phyloP scores from a whole-genome alignment of 2,797 vertebrate species.

The Taeniopygia guttata region DNA sequence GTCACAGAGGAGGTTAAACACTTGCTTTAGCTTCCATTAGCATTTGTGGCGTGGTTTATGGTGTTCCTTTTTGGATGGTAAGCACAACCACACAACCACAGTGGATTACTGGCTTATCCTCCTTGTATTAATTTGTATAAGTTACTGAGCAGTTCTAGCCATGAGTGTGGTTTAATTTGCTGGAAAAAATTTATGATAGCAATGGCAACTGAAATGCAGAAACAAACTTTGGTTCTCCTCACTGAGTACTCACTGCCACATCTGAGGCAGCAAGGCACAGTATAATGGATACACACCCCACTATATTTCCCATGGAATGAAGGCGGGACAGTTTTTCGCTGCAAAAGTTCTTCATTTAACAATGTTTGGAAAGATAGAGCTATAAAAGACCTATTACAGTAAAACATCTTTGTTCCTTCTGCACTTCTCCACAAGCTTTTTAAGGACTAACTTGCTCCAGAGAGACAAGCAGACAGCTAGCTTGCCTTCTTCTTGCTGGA shows the following conservation, averaged over 20 bases:
- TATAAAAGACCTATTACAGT: neutral
- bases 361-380: neutral
- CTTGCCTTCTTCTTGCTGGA: neutral
- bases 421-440: neutral
- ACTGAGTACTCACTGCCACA: neutral
- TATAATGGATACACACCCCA: neutral
- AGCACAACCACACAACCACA: neutral
- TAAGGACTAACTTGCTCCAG: neutral
- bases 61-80: neutral
- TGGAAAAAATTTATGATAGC: neutral
- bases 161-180: neutral
- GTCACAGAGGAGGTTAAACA: neutral
- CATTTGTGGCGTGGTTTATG: neutral
- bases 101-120: neutral
- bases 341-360: neutral
- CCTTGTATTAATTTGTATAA: neutral
- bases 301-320: neutral
- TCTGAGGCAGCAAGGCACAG: neutral
- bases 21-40: neutral
- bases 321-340: neutral
- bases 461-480: neutral
- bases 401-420: neutral
- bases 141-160: neutral
- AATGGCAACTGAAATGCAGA: neutral
- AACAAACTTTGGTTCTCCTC: neutral